phyloP scores from a whole-genome alignment of 2,888 invertebrate species.

The Serripes groenlandicus region DNA sequence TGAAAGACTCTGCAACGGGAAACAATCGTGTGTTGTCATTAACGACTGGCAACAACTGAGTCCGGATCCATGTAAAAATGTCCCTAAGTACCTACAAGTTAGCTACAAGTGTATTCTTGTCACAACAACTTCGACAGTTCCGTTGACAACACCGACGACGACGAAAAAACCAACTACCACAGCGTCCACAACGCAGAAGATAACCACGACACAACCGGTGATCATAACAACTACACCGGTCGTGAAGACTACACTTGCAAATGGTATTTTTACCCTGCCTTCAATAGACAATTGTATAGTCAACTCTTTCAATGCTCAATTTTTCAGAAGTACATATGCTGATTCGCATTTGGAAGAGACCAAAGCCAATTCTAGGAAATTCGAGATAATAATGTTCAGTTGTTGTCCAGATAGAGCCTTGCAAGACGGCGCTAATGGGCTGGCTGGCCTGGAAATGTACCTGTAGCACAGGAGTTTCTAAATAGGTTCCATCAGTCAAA shows the following conservation, averaged over 20 bases:
- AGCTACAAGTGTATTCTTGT: slow-evolving; percentile 61
- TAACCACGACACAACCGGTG: slow-evolving; percentile 22
- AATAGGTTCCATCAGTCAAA: too few relatives aligned
- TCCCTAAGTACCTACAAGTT: slow-evolving; percentile 71
- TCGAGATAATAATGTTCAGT: too few relatives aligned
- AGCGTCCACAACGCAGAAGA: slow-evolving; percentile 12
- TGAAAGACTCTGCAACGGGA: slow-evolving; percentile 47
- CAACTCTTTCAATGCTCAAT: too few relatives aligned
- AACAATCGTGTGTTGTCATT: slow-evolving; percentile 37
- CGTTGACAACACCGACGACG: slow-evolving; percentile 18
- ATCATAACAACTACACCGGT: slow-evolving; percentile 16
- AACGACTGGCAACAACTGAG: slow-evolving; percentile 64
- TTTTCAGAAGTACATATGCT: too few relatives aligned
- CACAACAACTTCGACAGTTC: slow-evolving; percentile 45
- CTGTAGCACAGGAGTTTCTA: too few relatives aligned
- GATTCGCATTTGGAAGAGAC: too few relatives aligned
- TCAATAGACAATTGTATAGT: too few relatives aligned
- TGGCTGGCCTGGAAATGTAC: too few relatives aligned
- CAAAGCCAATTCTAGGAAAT: too few relatives aligned
- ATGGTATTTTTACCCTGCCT: slow-evolving; percentile 25
- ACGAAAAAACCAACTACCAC: slow-evolving; percentile 20
- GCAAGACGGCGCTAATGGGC: too few relatives aligned
- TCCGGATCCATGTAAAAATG: slow-evolving; percentile 66
- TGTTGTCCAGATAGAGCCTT: too few relatives aligned
- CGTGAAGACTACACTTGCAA: slow-evolving; percentile 38